These are phyloP conservation scores for Trissoscelio sp. DNA, from an alignment of 2,888 invertebrate species.

Conservation along the genomic window DNA sequence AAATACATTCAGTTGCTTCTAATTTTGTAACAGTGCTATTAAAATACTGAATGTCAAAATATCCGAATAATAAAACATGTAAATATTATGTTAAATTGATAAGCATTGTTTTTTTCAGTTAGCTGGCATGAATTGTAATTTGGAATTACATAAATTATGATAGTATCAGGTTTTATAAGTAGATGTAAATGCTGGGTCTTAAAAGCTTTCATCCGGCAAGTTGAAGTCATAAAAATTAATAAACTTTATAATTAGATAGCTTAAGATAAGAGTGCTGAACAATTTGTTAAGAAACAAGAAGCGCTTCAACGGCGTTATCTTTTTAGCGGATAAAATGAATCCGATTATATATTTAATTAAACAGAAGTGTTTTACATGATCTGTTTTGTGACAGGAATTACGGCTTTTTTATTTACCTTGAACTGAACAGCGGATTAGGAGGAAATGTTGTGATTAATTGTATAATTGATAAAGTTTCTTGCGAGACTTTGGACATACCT, in stretches of 20 bases:
- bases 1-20: too few species aligned
- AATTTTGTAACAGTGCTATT: too few species aligned
- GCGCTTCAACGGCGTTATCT: constrained; percentile 23
- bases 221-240: constrained; percentile 55
- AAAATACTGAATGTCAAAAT: too few species aligned
- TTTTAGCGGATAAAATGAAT: constrained; percentile 27
- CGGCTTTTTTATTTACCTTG: not conserved
- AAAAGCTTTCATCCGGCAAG: constrained; percentile 40
- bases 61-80: too few species aligned
- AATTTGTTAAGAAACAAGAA: constrained; percentile 33
- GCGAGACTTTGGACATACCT: constrained; percentile 85
- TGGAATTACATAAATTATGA: constrained; percentile 18
- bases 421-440: not conserved
- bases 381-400: constrained; percentile 11
- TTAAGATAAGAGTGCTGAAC: constrained; percentile 43
- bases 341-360: constrained; percentile 31
- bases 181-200: constrained; percentile 50
- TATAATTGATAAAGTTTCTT: constrained; percentile 49
- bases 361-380: constrained; percentile 24
- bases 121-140: not conserved
- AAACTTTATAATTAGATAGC: constrained; percentile 44
- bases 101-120: not conserved
- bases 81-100: not conserved
- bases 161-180: constrained; percentile 16
- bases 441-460: constrained; percentile 29